phyloP scores from a whole-genome alignment of 2,113 vertebrate genomes.

The Oenanthe oenanthe region DNA sequence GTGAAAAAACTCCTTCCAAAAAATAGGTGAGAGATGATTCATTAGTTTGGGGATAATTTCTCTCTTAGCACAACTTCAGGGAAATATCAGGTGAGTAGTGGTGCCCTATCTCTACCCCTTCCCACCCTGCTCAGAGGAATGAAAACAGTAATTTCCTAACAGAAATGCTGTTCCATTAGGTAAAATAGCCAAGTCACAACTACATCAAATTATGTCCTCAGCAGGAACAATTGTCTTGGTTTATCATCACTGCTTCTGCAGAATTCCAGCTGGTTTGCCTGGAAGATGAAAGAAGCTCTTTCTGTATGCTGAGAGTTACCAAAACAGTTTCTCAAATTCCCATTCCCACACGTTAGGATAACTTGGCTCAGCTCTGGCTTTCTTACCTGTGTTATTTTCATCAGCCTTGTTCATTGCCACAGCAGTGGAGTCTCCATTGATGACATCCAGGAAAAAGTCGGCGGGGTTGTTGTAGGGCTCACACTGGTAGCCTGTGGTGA shows the following conservation, averaged over 20 bases:
- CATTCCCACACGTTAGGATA: not conserved
- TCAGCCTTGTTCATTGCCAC: conserved; percentile 47
- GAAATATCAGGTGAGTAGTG: not conserved
- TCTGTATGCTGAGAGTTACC: not conserved
- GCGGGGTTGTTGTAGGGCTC: conserved; percentile 94
- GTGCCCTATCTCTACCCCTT: not conserved
- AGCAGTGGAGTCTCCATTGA: conserved; percentile 88
- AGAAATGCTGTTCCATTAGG: not conserved
- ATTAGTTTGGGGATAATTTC: not conserved
- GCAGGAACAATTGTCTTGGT: not conserved
- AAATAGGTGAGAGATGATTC: not conserved
- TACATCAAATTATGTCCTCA: not conserved
- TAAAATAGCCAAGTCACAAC: not conserved
- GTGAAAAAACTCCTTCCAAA: not conserved
- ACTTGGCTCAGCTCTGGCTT: not conserved
- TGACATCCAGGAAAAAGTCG: conserved; percentile 94
- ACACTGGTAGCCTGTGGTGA: conserved; percentile 83
- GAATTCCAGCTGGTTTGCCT: not conserved
- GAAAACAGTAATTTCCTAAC: not conserved
- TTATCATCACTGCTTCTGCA: not conserved
- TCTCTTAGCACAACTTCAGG: not conserved
- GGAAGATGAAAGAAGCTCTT: not conserved
- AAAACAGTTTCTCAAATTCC: not conserved
- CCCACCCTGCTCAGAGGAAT: not conserved
- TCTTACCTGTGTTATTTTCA: conserved; percentile 70